Percentiles rank a stretch among this genome's conserved stretches.
phyloP scores from a whole-genome alignment of 2,113 vertebrate species.

The Catharus fuscescens region DNA sequence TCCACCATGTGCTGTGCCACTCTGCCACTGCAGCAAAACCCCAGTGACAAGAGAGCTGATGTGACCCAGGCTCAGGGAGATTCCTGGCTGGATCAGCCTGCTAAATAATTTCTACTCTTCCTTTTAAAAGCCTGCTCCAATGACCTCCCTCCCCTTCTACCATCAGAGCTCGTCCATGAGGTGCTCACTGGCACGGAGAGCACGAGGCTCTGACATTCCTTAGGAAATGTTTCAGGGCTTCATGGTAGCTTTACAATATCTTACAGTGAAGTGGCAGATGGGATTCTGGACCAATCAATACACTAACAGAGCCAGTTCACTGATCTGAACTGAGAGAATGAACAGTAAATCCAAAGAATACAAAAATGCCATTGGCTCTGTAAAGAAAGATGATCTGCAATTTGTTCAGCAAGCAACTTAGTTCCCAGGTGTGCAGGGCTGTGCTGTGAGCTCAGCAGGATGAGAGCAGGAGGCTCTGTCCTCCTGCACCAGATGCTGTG shows the following conservation, averaged over 20 bases:
- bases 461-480: not conserved
- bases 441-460: not conserved
- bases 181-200: not conserved
- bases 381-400: not conserved
- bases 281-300: constrained; percentile 1
- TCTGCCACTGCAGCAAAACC: not conserved
- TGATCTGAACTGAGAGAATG: not conserved
- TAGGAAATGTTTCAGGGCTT: not conserved
- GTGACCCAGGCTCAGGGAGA: not conserved
- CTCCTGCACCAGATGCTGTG: not conserved
- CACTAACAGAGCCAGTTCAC: not conserved
- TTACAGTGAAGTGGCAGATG: not conserved
- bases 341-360: not conserved
- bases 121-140: not conserved
- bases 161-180: not conserved
- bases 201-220: not conserved
- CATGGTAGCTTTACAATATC: not conserved
- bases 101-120: not conserved
- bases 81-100: not conserved
- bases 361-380: not conserved
- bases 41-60: not conserved
- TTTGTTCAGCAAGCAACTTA: rapidly evolving
- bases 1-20: rapidly evolving
- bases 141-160: not conserved
- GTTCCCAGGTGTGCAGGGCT: not conserved